phyloP scores from a whole-genome alignment of 2,113 vertebrate genomes.

The Neolamprologus fasciatus region DNA sequence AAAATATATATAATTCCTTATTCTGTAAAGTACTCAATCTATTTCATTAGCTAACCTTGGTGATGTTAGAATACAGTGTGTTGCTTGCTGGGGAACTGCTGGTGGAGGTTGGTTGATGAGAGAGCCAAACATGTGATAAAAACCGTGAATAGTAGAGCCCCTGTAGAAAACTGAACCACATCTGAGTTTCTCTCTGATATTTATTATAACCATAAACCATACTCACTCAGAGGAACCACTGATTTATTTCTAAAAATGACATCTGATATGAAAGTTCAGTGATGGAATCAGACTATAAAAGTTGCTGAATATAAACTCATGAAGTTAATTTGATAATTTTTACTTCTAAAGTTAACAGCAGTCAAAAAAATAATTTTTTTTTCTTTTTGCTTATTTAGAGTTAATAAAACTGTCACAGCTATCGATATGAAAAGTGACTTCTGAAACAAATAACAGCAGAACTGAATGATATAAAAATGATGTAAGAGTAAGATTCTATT shows the following conservation, averaged over 20 bases:
- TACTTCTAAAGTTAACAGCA: background rate
- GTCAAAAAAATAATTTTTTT: fast-evolving
- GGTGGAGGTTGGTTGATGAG: background rate
- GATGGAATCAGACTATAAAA: background rate
- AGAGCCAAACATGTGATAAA: background rate
- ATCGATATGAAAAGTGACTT: background rate
- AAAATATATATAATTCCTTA: too few relatives aligned
- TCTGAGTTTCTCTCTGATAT: background rate
- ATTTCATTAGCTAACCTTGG: background rate
- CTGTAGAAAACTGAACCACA: background rate
- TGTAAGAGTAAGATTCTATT: background rate
- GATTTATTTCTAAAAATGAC: background rate
- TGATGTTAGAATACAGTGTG: background rate
- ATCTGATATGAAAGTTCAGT: background rate
- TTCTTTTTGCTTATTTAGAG: background rate
- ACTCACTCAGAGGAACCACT: background rate
- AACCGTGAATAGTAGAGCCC: background rate
- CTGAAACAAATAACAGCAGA: background rate
- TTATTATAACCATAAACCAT: constrained; percentile 3
- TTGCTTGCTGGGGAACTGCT: background rate
- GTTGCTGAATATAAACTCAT: background rate
- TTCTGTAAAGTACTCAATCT: background rate
- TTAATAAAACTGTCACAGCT: background rate
- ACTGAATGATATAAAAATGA: background rate
- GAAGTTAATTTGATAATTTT: background rate